Evolutionary conservation across 2,888 invertebrate genomes (phyloP), one percentile per base, ranked within the genome.

Genomic region (Ptycholaimellus sp.): DNA sequence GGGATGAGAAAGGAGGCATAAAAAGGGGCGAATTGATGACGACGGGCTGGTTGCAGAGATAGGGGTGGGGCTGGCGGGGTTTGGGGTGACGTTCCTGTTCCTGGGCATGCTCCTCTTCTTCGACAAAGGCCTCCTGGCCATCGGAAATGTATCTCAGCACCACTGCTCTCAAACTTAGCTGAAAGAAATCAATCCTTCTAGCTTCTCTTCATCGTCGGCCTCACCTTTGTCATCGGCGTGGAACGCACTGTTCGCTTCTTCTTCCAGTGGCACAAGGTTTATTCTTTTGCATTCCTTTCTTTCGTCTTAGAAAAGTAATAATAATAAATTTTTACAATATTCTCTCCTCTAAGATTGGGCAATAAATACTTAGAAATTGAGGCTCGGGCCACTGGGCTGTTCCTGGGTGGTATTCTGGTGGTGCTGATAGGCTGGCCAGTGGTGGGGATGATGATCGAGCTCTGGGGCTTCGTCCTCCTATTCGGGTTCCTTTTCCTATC

Each of bases 51-150:
- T 54, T 59, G 39, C 54, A 65, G 65, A 93, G 68, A 93, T 96
- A 54, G 96, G 93, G 17, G 82, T 93, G 29, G 93, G 90, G 16
- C 68, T 96, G 35, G 80, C 87, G 3, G 83, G 82, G 3, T 90
- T 96, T 64, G 93, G 93, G 7, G 73, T 87, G 49, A 73, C 77
- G 40, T 93, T 96, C 61, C 70, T 96, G 6, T 81, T 93, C 53
- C 69, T 96, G 6, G 93, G 93, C 40, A 74, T 90, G 28, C 54
- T 96, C 33, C 65, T 96, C 40, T 65, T 96, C 37, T 90, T 96
- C 60, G 96, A 96, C 62, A 85, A 83, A 63, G 93, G 93, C 36
- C 66, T 96, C 39, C 65, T 96, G 39, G 93, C 93, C n/a, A 82
- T 96, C 59, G 96, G 96, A 59, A 99, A 96, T 71, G 93, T 93